Evolutionary conservation across 2,113 vertebrate genomes (phyloP).

Genomic region (Guaruba guarouba): DNA sequence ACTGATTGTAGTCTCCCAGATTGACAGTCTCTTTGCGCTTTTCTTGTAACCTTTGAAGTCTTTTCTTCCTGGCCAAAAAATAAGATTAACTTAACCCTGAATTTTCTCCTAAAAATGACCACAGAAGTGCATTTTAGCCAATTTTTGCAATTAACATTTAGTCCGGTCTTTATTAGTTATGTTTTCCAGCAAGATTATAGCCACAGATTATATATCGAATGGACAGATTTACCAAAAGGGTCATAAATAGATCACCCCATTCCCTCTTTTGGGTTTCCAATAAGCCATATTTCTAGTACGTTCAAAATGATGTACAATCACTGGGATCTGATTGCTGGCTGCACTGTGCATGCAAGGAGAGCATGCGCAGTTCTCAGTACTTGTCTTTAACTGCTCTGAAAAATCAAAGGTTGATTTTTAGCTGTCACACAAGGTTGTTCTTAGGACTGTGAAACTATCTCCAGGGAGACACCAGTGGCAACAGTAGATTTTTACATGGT

Average conservation of each 20-base stretch:
- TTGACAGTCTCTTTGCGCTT: background rate
- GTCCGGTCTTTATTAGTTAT: background rate
- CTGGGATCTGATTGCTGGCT: background rate
- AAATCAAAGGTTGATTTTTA: background rate
- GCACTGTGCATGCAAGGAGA: background rate
- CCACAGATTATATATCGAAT: background rate
- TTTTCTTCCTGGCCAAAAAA: background rate
- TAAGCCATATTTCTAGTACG: background rate
- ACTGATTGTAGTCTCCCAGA: background rate
- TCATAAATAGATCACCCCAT: background rate
- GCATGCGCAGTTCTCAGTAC: background rate
- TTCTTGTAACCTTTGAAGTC: background rate
- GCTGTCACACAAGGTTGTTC: background rate
- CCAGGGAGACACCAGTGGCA: background rate
- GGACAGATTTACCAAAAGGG: background rate
- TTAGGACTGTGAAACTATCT: background rate
- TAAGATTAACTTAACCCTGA: background rate
- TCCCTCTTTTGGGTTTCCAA: background rate
- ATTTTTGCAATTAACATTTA: background rate
- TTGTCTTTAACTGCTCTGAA: background rate
- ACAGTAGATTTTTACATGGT: background rate
- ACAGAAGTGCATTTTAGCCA: background rate
- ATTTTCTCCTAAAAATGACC: background rate
- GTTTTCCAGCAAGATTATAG: background rate
- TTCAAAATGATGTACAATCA: background rate